A percentile compares a stretch with the other conserved stretches of the same genome.
phyloP scores from a whole-genome alignment of 2,888 invertebrate species.

The Odontocerum albicorne region DNA sequence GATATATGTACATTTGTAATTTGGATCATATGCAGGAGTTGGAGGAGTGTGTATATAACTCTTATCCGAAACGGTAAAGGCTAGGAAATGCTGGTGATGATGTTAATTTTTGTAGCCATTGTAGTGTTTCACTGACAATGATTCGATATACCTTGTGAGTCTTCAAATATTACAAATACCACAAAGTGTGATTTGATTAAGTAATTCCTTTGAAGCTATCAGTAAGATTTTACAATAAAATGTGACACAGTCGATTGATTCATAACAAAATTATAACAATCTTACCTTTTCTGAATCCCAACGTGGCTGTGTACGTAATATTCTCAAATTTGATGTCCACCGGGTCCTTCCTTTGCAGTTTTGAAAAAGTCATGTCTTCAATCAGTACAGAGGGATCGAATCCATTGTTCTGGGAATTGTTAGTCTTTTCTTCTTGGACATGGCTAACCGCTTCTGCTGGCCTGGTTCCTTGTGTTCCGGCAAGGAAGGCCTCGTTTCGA shows the following conservation, averaged over 20 bases:
- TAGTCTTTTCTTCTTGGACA: not conserved
- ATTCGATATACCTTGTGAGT: too few species aligned
- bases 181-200: not conserved
- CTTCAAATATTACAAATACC: not conserved
- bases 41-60: too few species aligned
- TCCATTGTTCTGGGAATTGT: not conserved
- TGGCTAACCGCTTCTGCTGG: not conserved
- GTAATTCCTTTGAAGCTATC: not conserved
- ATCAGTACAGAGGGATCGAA: not conserved
- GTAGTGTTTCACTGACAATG: too few species aligned
- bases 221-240: not conserved
- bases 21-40: too few species aligned
- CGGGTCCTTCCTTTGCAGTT: conserved; percentile 51
- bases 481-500: conserved; percentile 13
- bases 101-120: too few species aligned
- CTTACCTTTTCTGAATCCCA: conserved; percentile 75
- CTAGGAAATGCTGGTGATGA: too few species aligned
- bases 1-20: too few species aligned
- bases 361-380: conserved; percentile 41
- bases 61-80: too few species aligned
- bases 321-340: conserved; percentile 76
- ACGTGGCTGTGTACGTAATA: conserved; percentile 69
- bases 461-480: not conserved
- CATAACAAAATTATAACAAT: conserved; percentile 15
- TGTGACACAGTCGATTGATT: not conserved